These are phyloP conservation scores for Drosophila funebris DNA, from an alignment of 1,140 invertebrate species.

Conservation along the genomic window DNA sequence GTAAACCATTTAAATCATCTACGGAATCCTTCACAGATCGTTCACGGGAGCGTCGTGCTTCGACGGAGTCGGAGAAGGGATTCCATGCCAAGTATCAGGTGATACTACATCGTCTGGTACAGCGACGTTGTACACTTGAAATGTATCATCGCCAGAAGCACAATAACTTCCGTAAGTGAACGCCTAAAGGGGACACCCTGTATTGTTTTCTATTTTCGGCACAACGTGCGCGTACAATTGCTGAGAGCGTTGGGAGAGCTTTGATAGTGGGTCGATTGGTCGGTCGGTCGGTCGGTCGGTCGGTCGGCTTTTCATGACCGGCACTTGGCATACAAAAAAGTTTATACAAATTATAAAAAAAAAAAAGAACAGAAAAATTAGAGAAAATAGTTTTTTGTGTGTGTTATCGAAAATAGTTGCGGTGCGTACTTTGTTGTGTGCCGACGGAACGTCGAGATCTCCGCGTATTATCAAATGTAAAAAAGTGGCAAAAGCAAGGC, in stretches of 20 bases:
- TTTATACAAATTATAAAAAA: conserved; percentile 6
- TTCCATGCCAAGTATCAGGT: conserved; percentile 94
- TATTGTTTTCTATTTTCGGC: conserved; percentile 63
- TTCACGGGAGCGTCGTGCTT: conserved; percentile 86
- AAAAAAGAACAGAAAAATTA: conserved; percentile 12
- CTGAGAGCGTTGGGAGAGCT: conserved; percentile 35
- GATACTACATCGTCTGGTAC: conserved; percentile 94
- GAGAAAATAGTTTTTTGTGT: conserved; percentile 45
- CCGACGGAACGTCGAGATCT: conserved; percentile 31
- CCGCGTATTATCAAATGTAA: conserved; percentile 45
- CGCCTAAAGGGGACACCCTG: conserved; percentile 44
- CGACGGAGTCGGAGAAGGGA: conserved; percentile 93
- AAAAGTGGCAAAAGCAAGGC: conserved; percentile 36
- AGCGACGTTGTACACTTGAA: conserved; percentile 95
- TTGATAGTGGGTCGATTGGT: conserved; percentile 33
- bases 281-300: neutral
- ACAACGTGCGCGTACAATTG: conserved; percentile 54
- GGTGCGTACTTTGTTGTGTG: conserved; percentile 72
- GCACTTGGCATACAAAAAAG: conserved; percentile 68
- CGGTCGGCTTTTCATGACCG: conserved; percentile 71
- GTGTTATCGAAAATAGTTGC: conserved; percentile 71
- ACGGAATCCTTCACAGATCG: conserved; percentile 60
- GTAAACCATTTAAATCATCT: too few species aligned
- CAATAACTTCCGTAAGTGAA: conserved; percentile 92
- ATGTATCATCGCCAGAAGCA: conserved; percentile 93